Conservation (phyloP, 2,888 invertebrate species). For the Alcis repandata region DNA sequence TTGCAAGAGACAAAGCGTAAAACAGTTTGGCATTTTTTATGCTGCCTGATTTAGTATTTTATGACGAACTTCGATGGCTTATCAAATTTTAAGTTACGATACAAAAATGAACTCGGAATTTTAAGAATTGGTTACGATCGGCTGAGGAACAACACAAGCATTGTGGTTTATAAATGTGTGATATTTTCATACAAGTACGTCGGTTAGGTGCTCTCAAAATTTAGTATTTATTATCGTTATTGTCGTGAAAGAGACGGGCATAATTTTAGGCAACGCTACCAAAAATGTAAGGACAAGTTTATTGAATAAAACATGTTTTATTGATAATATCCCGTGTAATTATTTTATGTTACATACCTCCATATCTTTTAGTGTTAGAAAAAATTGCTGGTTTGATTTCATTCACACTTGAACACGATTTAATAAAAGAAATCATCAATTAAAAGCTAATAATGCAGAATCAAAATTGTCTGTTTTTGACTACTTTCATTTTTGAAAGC, state of each 20-base stretch:
- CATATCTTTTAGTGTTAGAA: slow-evolving; percentile 10
- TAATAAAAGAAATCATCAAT: neutral
- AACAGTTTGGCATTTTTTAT: too few species aligned
- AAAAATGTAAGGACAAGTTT: slow-evolving; percentile 17
- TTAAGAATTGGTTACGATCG: neutral
- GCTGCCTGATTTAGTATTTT: neutral
- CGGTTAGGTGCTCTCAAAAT: slow-evolving; percentile 18
- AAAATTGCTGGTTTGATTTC: neutral
- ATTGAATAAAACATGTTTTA: slow-evolving; percentile 43
- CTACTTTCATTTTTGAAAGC: neutral
- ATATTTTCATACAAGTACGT: slow-evolving; percentile 26
- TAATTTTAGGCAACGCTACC: neutral
- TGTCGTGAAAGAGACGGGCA: neutral
- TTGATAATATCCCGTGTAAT: slow-evolving; percentile 41
- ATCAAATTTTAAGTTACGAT: neutral
- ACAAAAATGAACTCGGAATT: neutral
- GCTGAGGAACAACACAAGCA: neutral
- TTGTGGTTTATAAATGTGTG: slow-evolving; percentile 12
- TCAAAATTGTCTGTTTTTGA: neutral
- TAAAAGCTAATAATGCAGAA: neutral
- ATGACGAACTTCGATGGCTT: neutral
- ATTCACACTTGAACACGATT: neutral
- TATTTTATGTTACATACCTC: slow-evolving; percentile 38
- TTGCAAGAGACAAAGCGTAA: too few species aligned
- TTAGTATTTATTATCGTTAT: neutral